phyloP scores from a whole-genome alignment of 2,797 vertebrate genomes.

The Rhadinocentrus ornatus region DNA sequence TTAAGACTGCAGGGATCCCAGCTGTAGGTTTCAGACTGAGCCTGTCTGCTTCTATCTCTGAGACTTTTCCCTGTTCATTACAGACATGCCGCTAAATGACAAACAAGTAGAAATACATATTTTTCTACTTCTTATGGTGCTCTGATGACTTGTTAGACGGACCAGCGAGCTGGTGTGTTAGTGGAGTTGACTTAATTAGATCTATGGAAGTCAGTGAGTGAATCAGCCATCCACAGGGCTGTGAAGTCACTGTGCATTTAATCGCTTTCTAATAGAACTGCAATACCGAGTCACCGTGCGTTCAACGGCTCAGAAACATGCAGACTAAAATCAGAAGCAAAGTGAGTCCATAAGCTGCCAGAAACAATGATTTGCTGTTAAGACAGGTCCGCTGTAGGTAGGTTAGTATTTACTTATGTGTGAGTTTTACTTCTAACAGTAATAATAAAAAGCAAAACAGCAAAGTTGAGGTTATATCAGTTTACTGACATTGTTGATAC shows the following conservation, averaged over 20 bases:
- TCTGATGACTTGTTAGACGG: slow-evolving; percentile 42
- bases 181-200: slow-evolving; percentile 29
- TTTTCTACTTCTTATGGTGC: slow-evolving; percentile 29
- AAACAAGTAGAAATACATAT: slow-evolving; percentile 40
- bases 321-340: slow-evolving; percentile 15
- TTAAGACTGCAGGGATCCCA: slow-evolving; percentile 42
- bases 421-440: neutral
- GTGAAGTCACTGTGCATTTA: slow-evolving; percentile 47
- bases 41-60: slow-evolving; percentile 15
- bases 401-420: neutral
- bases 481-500: no score
- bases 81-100: slow-evolving; percentile 35
- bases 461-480: neutral
- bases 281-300: slow-evolving; percentile 20
- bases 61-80: slow-evolving; percentile 43
- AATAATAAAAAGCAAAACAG: neutral
- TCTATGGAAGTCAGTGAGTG: slow-evolving; percentile 16
- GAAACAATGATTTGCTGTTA: neutral
- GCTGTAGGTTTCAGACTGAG: slow-evolving; percentile 32
- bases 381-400: slow-evolving; percentile 1
- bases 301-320: slow-evolving; percentile 18
- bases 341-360: slow-evolving; percentile 4
- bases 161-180: slow-evolving; percentile 14
- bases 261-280: slow-evolving; percentile 24
- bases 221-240: slow-evolving; percentile 31